A percentile compares a stretch with the other conserved stretches of the same genome.
Conservation (phyloP, 2,888 invertebrate species). For the Hylaea fasciaria region DNA sequence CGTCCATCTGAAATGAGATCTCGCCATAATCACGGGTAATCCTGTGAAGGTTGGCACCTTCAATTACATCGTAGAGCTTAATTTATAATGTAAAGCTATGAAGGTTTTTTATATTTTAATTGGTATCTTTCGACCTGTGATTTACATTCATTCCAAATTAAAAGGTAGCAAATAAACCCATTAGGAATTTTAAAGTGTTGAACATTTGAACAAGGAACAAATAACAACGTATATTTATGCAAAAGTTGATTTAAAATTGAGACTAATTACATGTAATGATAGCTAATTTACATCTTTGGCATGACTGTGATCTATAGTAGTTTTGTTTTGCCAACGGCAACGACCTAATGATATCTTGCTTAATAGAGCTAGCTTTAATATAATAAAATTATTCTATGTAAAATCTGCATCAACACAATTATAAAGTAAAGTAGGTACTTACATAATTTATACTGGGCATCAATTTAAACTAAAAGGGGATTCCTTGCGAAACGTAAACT, state of each 20-base stretch:
- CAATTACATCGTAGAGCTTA: constrained; percentile 26
- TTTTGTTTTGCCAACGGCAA: constrained; percentile 31
- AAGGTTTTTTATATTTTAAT: constrained; percentile 1
- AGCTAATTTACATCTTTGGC: constrained; percentile 16
- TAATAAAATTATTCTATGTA: not conserved
- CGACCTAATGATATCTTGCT: constrained; percentile 24
- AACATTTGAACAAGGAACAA: constrained; percentile 21
- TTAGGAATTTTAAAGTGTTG: constrained; percentile 14
- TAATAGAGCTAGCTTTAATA: constrained; percentile 5
- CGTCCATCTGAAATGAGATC: constrained; percentile 43
- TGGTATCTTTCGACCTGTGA: not conserved
- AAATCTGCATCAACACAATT: no score
- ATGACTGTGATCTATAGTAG: constrained; percentile 24
- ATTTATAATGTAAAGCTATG: not conserved
- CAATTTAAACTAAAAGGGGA: not conserved
- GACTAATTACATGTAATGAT: constrained; percentile 14
- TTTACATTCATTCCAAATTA: not conserved
- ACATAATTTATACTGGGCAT: not conserved
- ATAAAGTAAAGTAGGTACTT: not conserved
- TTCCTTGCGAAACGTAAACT: constrained; percentile 8
- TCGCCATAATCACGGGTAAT: constrained; percentile 35
- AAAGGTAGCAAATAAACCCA: not conserved
- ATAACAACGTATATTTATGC: constrained; percentile 17
- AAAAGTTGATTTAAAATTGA: constrained; percentile 27
- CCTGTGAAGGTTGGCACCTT: constrained; percentile 26